A percentile compares a stretch with the other conserved stretches of the same genome.
Conservation (phyloP, 2,888 invertebrate genomes). For the Hetaerina titia region DNA sequence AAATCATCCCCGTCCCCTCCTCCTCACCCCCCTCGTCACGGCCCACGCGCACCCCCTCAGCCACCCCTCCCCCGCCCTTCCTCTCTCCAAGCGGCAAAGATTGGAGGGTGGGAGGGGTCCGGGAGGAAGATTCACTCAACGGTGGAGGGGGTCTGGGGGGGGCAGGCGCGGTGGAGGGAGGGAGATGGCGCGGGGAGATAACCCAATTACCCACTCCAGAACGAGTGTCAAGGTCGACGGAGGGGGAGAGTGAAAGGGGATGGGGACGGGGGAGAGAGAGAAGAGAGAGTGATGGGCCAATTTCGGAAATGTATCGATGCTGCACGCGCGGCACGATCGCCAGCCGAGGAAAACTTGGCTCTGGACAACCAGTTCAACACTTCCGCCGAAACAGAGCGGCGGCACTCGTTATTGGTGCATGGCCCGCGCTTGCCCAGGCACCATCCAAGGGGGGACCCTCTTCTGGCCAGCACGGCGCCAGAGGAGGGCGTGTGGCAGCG, state of each 20-base stretch:
- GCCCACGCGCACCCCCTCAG: not conserved
- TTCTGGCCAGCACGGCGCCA: too few relatives aligned
- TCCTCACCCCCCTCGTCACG: not conserved
- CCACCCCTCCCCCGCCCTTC: not conserved
- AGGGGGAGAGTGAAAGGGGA: not conserved
- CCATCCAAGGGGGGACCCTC: too few relatives aligned
- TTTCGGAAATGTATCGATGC: not conserved
- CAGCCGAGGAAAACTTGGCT: too few relatives aligned
- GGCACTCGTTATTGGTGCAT: too few relatives aligned
- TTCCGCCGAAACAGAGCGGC: too few relatives aligned
- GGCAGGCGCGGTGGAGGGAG: not conserved
- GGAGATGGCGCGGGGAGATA: conserved; percentile 48
- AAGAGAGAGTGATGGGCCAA: not conserved
- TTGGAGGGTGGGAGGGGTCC: not conserved
- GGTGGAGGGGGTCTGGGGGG: not conserved
- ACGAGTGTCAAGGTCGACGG: conserved; percentile 49
- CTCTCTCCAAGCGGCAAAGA: not conserved
- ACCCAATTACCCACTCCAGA: conserved; percentile 58
- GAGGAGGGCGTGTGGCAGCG: too few relatives aligned
- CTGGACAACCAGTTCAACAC: too few relatives aligned
- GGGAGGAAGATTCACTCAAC: not conserved
- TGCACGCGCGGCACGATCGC: not conserved
- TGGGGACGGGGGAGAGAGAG: not conserved
- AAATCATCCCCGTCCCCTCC: not conserved
- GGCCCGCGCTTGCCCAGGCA: too few relatives aligned